phyloP scores from a whole-genome alignment of 2,113 vertebrate genomes.

The Pseudorhombus dupliciocellatus region DNA sequence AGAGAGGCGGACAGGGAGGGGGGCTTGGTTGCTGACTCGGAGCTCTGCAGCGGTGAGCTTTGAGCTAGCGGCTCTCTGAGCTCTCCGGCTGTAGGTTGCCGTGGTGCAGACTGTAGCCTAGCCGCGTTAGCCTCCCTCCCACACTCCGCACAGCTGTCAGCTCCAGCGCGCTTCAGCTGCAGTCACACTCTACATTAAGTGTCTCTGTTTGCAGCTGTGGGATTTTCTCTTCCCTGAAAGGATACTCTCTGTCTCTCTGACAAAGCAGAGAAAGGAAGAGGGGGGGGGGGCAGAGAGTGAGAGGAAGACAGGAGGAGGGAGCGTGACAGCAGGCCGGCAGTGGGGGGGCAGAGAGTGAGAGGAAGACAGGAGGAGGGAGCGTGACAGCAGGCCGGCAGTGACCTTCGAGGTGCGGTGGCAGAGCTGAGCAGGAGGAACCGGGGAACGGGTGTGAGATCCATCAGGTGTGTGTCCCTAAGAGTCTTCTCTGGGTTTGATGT shows the following conservation, averaged over 20 bases:
- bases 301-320: slow-evolving; percentile 46
- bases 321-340: slow-evolving; percentile 48
- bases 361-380: slow-evolving; percentile 47
- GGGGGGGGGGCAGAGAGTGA: slow-evolving; percentile 37
- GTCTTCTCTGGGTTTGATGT: slow-evolving; percentile 27
- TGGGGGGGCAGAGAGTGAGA: slow-evolving; percentile 39
- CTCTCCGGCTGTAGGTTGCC: slow-evolving; percentile 45
- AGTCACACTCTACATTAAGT: slow-evolving; percentile 34
- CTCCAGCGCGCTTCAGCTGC: slow-evolving; percentile 40
- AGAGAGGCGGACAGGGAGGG: slow-evolving; percentile 31
- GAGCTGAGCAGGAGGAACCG: slow-evolving; percentile 56
- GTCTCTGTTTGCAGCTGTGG: slow-evolving; percentile 72
- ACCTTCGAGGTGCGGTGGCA: slow-evolving; percentile 68
- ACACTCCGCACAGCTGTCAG: slow-evolving; percentile 51
- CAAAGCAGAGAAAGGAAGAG: slow-evolving; percentile 46
- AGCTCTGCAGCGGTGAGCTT: slow-evolving; percentile 72
- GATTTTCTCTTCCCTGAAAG: slow-evolving; percentile 73
- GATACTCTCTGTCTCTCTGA: slow-evolving; percentile 69
- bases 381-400: slow-evolving; percentile 57
- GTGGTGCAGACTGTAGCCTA: slow-evolving; percentile 61
- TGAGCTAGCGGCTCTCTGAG: slow-evolving; percentile 67
- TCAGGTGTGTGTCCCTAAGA: slow-evolving; percentile 76
- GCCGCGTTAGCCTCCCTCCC: slow-evolving; percentile 57
- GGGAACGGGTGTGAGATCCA: slow-evolving; percentile 56
- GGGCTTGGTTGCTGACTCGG: slow-evolving; percentile 67